phyloP scores from a whole-genome alignment of 2,113 vertebrate species.

The Rhea americana region DNA sequence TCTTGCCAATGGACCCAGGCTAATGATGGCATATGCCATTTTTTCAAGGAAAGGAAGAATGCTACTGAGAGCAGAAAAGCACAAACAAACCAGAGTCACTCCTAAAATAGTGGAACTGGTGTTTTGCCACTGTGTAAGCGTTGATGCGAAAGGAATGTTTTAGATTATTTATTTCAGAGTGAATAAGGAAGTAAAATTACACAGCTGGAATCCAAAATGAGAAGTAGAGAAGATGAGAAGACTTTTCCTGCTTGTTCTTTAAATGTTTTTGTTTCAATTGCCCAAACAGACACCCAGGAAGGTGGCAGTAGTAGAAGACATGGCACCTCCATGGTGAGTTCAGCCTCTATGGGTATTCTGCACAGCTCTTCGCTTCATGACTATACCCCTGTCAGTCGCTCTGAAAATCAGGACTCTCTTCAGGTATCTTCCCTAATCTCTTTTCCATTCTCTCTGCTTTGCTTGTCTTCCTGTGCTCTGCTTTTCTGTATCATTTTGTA shows the following conservation, averaged over 20 bases:
- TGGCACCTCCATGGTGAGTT: slow-evolving; percentile 89
- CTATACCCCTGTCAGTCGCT: slow-evolving; percentile 81
- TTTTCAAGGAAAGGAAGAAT: not conserved
- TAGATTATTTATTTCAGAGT: not conserved
- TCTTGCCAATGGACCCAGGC: accelerated
- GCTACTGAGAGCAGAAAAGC: not conserved
- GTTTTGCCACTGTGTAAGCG: not conserved
- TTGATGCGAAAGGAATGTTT: not conserved
- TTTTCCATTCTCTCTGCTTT: slow-evolving; percentile 48
- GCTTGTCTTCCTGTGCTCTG: slow-evolving; percentile 32
- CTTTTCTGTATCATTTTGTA: slow-evolving; percentile 29
- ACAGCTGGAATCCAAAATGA: not conserved
- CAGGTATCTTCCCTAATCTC: slow-evolving; percentile 74
- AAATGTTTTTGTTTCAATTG: slow-evolving; percentile 20
- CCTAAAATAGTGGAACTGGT: not conserved
- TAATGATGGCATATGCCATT: not conserved
- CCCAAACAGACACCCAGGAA: slow-evolving; percentile 84
- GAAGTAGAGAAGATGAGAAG: not conserved
- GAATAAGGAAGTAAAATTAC: not conserved
- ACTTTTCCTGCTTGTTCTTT: not conserved
- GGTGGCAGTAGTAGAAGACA: slow-evolving; percentile 83
- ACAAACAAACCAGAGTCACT: not conserved
- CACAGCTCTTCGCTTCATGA: slow-evolving; percentile 83
- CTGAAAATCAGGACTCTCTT: slow-evolving; percentile 83
- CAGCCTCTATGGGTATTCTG: slow-evolving; percentile 79